Evolutionary conservation across 2,888 invertebrate genomes (phyloP), one percentile per base, ranked within the genome.

Genomic region (Eristalis pertinax): DNA sequence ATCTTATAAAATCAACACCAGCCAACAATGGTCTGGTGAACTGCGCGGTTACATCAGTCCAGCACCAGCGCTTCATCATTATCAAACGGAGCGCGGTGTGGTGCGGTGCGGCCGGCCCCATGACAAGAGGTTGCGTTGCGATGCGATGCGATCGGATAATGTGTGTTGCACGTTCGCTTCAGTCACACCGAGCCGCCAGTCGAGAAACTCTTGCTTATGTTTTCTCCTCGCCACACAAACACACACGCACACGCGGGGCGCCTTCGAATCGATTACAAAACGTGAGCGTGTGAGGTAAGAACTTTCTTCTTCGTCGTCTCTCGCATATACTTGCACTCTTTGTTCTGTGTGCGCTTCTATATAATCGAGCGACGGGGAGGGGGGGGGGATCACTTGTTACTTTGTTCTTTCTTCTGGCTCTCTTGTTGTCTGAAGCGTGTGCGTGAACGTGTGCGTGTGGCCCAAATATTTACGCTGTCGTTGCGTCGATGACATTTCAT

Each of bases 211-310:
- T 19, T 65, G 38, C 56, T 41, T 62, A 29, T 43, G 38, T 75
- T 41, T 32, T n/a, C 7, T 63, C 38, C 19, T 38, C 58, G 11
- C 35, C 32, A 56, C 26, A 67, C 56, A 65, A n/a, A 76, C 68
- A 62, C 62, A 62, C 32, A 68, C 77, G 64, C 70, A 77, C 1
- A 43, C n/a, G 4, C n/a, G 8, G 50, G 19, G 50, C 50, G 19
- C 50, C 50, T 50, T 50, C 19, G 2, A 78, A 63, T 70, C 69
- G 69, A 78, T 78, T 78, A 78, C 64, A 78, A 78, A 78, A 78
- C 69, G 63, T 69, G 50, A 64, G 63, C 56, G 26, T 68, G 65
- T 77, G 77, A 68, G 77, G 69, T 77, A 77, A 77, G 77, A 77
- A 77, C 77, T 77, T 77, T 77, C 77, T 77, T 68, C 77, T 77